phyloP scores from a whole-genome alignment of 2,888 invertebrate species.

The Lasioglossum marginatum region DNA sequence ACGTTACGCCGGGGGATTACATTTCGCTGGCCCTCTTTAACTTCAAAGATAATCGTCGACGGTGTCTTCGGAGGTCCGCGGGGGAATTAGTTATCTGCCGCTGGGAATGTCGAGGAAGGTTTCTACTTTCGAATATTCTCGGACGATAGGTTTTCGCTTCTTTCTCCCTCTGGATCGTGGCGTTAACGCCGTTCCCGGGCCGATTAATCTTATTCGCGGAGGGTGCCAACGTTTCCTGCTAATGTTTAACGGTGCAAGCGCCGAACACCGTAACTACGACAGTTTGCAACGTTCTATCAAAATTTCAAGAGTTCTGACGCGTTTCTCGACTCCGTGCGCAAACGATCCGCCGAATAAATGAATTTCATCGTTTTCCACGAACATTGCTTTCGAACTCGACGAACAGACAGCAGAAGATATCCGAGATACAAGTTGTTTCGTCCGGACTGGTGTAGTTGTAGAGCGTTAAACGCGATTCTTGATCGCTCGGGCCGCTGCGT shows the following conservation, averaged over 20 bases:
- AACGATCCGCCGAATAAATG: not conserved
- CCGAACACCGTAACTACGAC: not conserved
- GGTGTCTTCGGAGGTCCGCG: not conserved
- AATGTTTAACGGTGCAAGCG: not conserved
- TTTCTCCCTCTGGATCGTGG: not conserved
- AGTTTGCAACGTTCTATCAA: not conserved
- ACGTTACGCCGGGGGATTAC: conserved; percentile 28
- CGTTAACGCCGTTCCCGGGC: not conserved
- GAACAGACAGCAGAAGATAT: not conserved
- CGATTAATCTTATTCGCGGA: not conserved
- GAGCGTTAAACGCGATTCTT: not conserved
- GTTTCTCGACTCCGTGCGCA: not conserved
- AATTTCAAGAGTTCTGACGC: not conserved
- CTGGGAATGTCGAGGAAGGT: not conserved
- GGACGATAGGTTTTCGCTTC: not conserved
- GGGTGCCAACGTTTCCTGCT: not conserved
- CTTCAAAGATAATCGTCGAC: not conserved
- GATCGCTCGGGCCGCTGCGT: not conserved
- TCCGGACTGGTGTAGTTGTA: not conserved
- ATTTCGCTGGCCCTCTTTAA: not conserved
- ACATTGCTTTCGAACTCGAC: not conserved
- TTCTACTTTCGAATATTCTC: not conserved
- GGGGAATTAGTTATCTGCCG: not conserved
- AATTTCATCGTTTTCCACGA: not conserved
- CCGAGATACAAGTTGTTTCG: not conserved